These are phyloP conservation scores for Microtus pennsylvanicus DNA, from an alignment of 2,113 vertebrate genomes.

Conservation along the genomic window DNA sequence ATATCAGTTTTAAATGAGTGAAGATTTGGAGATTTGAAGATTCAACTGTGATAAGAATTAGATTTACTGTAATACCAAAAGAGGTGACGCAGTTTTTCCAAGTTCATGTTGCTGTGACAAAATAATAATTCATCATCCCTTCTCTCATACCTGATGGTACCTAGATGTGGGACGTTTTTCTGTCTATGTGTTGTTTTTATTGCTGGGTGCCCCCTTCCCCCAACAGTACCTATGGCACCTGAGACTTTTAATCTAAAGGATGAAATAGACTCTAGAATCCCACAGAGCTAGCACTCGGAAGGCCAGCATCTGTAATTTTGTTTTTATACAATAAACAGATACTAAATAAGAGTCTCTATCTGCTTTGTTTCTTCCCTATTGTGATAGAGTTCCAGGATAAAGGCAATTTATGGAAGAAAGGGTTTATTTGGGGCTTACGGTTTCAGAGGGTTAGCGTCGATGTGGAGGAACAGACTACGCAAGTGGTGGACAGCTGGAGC, in stretches of 20 bases:
- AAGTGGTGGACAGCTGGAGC: not conserved
- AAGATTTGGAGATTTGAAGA: not conserved
- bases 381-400: not conserved
- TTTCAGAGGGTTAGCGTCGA: not conserved
- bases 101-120: not conserved
- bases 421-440: not conserved
- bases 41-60: not conserved
- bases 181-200: too few relatives aligned
- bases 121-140: not conserved
- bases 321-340: not conserved
- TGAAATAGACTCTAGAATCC: rapidly evolving
- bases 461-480: not conserved
- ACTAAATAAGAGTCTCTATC: not conserved
- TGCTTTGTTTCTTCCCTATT: not conserved
- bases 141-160: not conserved
- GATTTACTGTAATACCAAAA: not conserved
- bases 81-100: not conserved
- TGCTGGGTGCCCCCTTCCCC: too few relatives aligned
- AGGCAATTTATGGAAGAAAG: not conserved
- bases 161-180: too few relatives aligned
- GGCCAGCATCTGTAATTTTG: not conserved
- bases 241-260: not conserved
- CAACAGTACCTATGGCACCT: not conserved
- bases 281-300: not conserved
- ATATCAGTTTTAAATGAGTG: not conserved